A percentile compares a stretch with the other conserved stretches of the same genome.
Evolutionary conservation across 2,113 vertebrate genomes (phyloP).

Genomic region (Motacilla alba): DNA sequence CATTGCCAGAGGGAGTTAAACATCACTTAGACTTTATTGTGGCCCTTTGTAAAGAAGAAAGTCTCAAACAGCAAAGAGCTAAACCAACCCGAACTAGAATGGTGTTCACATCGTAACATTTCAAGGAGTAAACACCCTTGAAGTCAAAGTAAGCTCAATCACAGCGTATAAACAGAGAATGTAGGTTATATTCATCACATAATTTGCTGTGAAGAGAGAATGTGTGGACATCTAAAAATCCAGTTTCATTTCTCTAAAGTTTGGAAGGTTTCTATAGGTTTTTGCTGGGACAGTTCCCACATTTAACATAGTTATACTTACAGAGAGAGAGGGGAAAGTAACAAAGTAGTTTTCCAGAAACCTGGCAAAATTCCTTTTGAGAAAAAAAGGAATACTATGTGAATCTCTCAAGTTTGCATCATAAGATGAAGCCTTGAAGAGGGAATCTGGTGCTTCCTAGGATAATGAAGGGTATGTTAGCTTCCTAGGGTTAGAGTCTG

Average conservation of each 20-base stretch:
- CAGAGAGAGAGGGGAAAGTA: neutral
- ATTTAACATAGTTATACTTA: neutral
- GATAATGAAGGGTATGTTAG: neutral
- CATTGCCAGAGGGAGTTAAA: neutral
- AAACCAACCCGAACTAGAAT: neutral
- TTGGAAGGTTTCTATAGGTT: neutral
- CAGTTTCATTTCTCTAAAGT: neutral
- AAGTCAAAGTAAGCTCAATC: neutral
- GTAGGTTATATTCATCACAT: neutral
- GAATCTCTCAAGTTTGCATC: neutral
- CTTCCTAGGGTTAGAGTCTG: neutral
- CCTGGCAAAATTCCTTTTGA: neutral
- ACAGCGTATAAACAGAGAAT: neutral
- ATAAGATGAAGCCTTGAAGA: neutral
- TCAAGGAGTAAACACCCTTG: neutral
- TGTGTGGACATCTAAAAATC: neutral
- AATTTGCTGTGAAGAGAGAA: neutral
- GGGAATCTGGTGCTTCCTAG: neutral
- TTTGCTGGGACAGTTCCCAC: neutral
- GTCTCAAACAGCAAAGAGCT: neutral
- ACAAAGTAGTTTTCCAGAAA: neutral
- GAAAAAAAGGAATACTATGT: neutral
- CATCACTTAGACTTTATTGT: neutral
- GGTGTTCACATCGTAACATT: neutral
- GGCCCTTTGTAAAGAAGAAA: neutral